Conservation (phyloP, 2,888 invertebrate genomes). For the Nematopogon swammerdamellus region DNA sequence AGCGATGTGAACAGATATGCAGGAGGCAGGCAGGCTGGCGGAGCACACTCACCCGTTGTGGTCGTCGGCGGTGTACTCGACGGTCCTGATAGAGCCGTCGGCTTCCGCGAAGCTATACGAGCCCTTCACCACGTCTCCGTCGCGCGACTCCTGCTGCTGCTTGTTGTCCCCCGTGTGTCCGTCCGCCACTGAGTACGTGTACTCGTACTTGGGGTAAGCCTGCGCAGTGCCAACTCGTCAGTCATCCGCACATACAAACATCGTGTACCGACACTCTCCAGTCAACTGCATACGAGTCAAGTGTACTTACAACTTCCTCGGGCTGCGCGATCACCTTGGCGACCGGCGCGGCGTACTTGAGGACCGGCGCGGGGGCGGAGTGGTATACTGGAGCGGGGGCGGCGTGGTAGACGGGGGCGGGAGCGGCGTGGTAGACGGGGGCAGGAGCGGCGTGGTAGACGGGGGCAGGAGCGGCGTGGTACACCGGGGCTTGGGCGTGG, state of each 20-base stretch:
- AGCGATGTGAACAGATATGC: too few relatives aligned
- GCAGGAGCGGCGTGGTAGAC: constrained; percentile 12
- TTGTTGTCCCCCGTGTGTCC: constrained; percentile 57
- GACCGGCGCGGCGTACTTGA: constrained; percentile 10
- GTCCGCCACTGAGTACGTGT: constrained; percentile 54
- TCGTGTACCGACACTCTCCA: neutral
- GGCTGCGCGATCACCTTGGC: constrained; percentile 18
- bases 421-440: constrained; percentile 13
- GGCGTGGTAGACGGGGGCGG: constrained; percentile 8
- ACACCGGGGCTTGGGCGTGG: constrained; percentile 16
- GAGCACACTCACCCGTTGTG: constrained; percentile 40
- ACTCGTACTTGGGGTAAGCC: constrained; percentile 48
- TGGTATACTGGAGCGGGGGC: constrained; percentile 17
- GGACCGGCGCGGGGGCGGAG: constrained; percentile 15
- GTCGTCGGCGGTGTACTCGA: constrained; percentile 52
- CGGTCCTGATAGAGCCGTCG: constrained; percentile 53
- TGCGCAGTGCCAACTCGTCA: too few relatives aligned
- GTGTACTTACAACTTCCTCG: neutral
- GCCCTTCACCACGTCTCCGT: constrained; percentile 54
- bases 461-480: constrained; percentile 17
- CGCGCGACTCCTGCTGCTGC: constrained; percentile 49
- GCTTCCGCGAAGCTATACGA: constrained; percentile 53
- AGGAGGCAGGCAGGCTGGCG: too few relatives aligned
- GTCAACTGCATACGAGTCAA: too few relatives aligned
- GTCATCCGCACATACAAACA: neutral